A percentile compares a stretch with the other conserved stretches of the same genome.
phyloP scores from a whole-genome alignment of 1,140 invertebrate genomes.

The Episyrphus balteatus region DNA sequence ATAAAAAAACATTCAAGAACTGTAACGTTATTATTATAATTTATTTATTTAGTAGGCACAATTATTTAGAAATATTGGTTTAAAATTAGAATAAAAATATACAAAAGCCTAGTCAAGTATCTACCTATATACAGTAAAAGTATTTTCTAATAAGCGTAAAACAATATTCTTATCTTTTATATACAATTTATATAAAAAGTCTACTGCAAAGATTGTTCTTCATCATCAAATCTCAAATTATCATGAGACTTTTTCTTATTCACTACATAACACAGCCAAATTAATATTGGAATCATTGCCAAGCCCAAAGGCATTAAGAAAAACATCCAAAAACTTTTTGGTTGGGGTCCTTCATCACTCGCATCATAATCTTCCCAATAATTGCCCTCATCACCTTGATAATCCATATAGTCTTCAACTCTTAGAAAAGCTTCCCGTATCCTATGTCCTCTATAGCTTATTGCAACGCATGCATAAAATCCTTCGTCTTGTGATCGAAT shows the following conservation, averaged over 20 bases:
- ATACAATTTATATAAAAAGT: too few relatives aligned
- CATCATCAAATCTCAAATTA: too few relatives aligned
- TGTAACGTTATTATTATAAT: too few relatives aligned
- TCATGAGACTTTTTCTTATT: conserved; percentile 8
- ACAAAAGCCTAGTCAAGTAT: too few relatives aligned
- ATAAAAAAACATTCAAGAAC: too few relatives aligned
- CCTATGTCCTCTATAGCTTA: conserved; percentile 26
- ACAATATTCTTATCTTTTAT: too few relatives aligned
- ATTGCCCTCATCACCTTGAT: conserved; percentile 4
- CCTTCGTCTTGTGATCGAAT: conserved; percentile 22
- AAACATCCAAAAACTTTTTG: conserved; percentile 22
- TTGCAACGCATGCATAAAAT: conserved; percentile 29
- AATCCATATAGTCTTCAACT: conserved; percentile 8
- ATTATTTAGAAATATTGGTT: too few relatives aligned
- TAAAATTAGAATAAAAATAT: too few relatives aligned
- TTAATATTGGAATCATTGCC: conserved; percentile 21
- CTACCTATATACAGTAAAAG: too few relatives aligned
- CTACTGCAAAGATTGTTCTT: too few relatives aligned
- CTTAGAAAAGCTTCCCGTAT: conserved; percentile 27
- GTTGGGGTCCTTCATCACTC: conserved; percentile 13
- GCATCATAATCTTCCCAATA: conserved; percentile 23
- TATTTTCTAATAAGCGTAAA: too few relatives aligned
- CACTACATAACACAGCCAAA: conserved; percentile 23
- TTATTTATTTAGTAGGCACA: too few relatives aligned
- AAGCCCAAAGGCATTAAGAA: conserved; percentile 30